Percentiles rank a stretch among this genome's conserved stretches.
Conservation (phyloP, 2,113 vertebrate species). For the Bos javanicus region DNA sequence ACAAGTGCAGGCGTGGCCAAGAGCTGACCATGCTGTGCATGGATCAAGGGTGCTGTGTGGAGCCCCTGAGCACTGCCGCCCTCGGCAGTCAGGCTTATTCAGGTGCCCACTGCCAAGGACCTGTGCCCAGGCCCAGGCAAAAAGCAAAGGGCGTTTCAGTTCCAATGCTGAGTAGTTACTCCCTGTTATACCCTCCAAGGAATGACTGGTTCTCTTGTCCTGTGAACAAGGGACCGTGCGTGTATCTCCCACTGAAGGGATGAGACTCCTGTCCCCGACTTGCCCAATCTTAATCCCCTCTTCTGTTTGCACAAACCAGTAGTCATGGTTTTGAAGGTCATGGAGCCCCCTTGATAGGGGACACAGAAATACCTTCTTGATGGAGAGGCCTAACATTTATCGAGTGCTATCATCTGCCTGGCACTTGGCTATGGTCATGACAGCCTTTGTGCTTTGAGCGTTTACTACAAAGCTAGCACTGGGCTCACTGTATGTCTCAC, state of each 20-base stretch:
- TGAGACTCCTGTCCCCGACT: not conserved
- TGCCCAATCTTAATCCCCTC: not conserved
- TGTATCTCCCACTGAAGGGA: not conserved
- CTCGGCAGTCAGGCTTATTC: not conserved
- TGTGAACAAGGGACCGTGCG: not conserved
- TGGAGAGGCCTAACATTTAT: not conserved
- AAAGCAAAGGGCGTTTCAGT: not conserved
- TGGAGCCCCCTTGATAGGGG: not conserved
- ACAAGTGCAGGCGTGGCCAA: no score
- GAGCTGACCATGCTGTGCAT: no score
- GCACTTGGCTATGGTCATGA: not conserved
- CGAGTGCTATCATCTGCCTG: rapidly evolving
- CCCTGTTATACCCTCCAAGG: not conserved
- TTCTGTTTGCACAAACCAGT: not conserved
- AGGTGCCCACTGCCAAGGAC: not conserved
- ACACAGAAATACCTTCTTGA: not conserved
- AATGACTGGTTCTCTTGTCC: not conserved
- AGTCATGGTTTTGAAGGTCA: not conserved
- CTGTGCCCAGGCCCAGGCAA: not conserved
- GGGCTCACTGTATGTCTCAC: not conserved
- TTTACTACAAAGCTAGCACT: not conserved
- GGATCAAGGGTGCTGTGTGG: not conserved
- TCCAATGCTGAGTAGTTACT: not conserved
- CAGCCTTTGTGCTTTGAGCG: not conserved
- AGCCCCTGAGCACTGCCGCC: not conserved